A percentile compares a stretch with the other conserved stretches of the same genome.
phyloP scores from a whole-genome alignment of 2,113 vertebrate species.

The Chaetodon trifascialis region DNA sequence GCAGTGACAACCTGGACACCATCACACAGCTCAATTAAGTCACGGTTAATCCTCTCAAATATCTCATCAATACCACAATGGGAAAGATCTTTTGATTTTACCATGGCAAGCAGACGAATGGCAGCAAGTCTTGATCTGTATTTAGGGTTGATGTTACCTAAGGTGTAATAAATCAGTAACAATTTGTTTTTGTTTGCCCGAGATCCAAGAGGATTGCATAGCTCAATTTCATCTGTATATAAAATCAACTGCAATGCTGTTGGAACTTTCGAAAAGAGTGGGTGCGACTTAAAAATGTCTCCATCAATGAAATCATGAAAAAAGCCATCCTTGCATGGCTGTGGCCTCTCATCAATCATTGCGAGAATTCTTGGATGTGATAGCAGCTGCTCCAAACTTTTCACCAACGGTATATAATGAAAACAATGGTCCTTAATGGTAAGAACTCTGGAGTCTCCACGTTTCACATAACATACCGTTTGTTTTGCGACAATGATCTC shows the following conservation, averaged over 20 bases:
- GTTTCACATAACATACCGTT: conserved; percentile 26
- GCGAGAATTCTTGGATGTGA: conserved; percentile 42
- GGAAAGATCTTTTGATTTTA: conserved; percentile 14
- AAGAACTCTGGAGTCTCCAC: conserved; percentile 22
- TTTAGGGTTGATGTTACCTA: too few relatives aligned
- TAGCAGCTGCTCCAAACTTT: conserved; percentile 61
- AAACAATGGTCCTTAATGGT: background rate
- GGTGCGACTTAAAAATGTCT: conserved; percentile 46
- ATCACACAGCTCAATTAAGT: conserved; percentile 1
- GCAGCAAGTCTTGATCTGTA: too few relatives aligned
- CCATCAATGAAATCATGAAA: conserved; percentile 41
- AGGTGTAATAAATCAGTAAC: too few relatives aligned
- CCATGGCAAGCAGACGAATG: background rate
- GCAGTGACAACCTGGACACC: conserved; percentile 17
- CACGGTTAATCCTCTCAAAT: conserved; percentile 18
- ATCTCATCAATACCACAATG: conserved; percentile 16
- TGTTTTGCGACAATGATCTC: conserved; percentile 11
- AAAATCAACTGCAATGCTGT: too few relatives aligned
- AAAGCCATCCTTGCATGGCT: conserved; percentile 41
- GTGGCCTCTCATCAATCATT: conserved; percentile 49
- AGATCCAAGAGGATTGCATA: too few relatives aligned
- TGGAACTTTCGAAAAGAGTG: too few relatives aligned
- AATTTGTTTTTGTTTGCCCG: too few relatives aligned
- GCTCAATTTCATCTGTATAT: too few relatives aligned
- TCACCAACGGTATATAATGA: conserved; percentile 39